A percentile compares a stretch with the other conserved stretches of the same genome.
These are phyloP conservation scores for Porites lobata DNA, from an alignment of 92 coral and sea anemone genomes.

Conservation along the genomic window DNA sequence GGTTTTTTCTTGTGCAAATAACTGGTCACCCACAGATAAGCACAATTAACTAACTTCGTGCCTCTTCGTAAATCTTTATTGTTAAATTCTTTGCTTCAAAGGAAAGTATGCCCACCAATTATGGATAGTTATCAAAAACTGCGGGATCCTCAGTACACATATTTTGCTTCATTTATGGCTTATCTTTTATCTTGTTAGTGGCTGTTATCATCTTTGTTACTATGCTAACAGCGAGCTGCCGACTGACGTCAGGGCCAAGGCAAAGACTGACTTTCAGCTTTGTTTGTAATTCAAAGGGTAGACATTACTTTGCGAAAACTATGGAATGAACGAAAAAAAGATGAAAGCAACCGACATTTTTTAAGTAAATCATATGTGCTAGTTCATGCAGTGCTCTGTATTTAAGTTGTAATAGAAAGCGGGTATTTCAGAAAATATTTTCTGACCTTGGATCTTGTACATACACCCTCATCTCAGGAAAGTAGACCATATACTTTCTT, in stretches of 20 bases:
- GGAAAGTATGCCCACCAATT: neutral
- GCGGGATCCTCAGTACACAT: neutral
- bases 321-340: neutral
- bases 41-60: constrained; percentile 19
- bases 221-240: no score
- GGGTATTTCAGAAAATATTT: no score
- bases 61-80: neutral
- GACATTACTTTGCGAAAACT: neutral
- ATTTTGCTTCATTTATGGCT: neutral
- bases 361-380: no score
- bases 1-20: constrained; percentile 22
- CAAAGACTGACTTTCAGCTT: neutral
- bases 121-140: neutral
- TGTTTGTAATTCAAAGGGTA: neutral
- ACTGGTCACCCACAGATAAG: constrained; percentile 13
- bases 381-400: no score
- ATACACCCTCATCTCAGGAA: no score
- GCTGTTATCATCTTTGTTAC: neutral
- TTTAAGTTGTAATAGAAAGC: no score
- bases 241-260: no score
- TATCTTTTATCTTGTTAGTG: neutral
- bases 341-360: neutral
- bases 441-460: no score
- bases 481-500: no score
- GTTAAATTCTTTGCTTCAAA: constrained; percentile 2